Evolutionary conservation across 1,140 invertebrate species (phyloP), one percentile per base, ranked within the genome.

Genomic region (Battus philenor): DNA sequence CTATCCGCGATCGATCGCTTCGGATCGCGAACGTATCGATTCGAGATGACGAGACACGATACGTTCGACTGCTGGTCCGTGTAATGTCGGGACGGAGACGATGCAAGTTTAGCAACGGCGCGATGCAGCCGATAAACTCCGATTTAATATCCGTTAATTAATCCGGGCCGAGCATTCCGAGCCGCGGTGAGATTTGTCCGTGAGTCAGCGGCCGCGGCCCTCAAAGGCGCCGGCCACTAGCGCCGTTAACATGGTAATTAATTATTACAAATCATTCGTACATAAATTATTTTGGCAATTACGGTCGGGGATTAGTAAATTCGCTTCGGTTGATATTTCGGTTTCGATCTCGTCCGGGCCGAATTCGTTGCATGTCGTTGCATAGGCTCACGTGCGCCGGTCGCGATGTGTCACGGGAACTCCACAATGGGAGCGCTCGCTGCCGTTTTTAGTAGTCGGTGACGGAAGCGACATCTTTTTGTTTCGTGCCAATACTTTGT

Each of bases 71-170:
- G 55, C 52, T 72, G 54, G 68, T 68, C 50, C 52, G 62, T 11
- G n/a, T 20, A 47, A 63, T 41, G 54, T 44, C 63, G 64, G 4
- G 33, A 4, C 15, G 33, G n/a, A 17, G 33, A 16, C 32, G 32
- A 36, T 20, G 54, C 67, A 63, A 63, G 76, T 79, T 84, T 80
- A 73, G 67, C 78, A 80, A 80, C 74, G 68, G 68, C 67, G 67
- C 82, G 76, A 82, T 82, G 61, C 54, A 55, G 51, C 55, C 73
- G 78, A 82, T 84, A 82, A 84, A 80, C 65, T 81, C 72, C 68
- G 63, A 77, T 83, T 83, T 80, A 78, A 84, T 80, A 80, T 75
- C 68, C 74, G 78, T 84, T 84, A 84, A 84, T 80, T 80, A 82
- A 84, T 80, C 75, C 74, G 59, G 72, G 59, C 67, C 72, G 68